Base-by-base conservation (phyloP, 2,113 vertebrate species). In the Globicephala melas region DNA sequence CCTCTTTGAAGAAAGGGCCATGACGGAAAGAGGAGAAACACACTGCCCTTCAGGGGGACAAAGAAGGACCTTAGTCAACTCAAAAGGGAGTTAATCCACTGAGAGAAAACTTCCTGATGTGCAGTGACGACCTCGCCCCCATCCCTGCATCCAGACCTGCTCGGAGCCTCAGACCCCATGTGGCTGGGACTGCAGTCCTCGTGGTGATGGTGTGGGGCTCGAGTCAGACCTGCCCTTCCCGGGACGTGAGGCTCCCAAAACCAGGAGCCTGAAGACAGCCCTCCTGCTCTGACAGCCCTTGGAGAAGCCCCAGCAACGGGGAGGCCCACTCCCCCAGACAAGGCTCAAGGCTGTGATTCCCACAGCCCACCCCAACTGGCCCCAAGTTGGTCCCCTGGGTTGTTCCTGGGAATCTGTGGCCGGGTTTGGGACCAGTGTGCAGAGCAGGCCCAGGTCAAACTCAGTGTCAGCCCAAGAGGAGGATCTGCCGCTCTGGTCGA, bases 81-180 rank as follows among this genome's bases (percentile, higher is more conserved):
- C 60, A 33, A 26, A 44, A 58, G 0, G 20, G 47, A 26, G 76
- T 44, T 17, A 65, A 47, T 65, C 67, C 7, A 38, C 13, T 26
- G 14, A 33, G 23, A 65, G 36, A 68, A 50, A 23, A 13, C 14
- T 36, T n/a, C 3, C 4, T 36, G 5, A 50, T 21, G 0, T 1
- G 68, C 21, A 89, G 33, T 60, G 41, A 25, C 60, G 21, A 70
- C 31, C 41, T 41, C 1, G 0, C 31, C 36, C 44, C n/a, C 17
- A 5, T 94, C 26, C 65, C 44, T 44, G 6, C 55, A 17, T 58
- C 68, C 47, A 17, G 17, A 11, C 38, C 33, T 5, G 28, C n/a
- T 20, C 0, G 33, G 47, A 50, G 12, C 68, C 17, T 25, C 28
- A 33, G 17, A 62, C 31, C 23, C 33, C 0, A 0, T 3, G 14